Conservation (phyloP, 2,113 vertebrate species). For the Lethenteron camtschaticum region DNA sequence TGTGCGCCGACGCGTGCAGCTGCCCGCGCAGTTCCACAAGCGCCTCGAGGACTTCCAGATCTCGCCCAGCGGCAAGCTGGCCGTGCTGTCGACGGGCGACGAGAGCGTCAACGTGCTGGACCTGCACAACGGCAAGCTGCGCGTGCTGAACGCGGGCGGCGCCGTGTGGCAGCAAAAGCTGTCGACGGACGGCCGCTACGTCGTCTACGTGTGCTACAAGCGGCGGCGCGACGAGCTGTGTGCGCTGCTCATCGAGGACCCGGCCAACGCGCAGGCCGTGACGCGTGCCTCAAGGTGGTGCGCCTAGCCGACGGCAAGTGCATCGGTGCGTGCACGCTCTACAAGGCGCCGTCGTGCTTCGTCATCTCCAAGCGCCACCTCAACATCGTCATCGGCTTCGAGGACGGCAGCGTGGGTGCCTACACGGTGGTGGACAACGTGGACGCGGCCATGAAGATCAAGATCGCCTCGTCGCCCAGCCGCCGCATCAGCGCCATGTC, state of each 20-base stretch:
- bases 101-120: constrained; percentile 88
- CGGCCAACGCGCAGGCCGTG: neutral
- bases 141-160: constrained; percentile 62
- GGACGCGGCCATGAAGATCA: constrained; percentile 85
- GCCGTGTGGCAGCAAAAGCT: constrained; percentile 76
- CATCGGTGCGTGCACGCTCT: constrained; percentile 88
- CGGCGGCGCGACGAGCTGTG: constrained; percentile 72
- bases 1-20: constrained; percentile 62
- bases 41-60: constrained; percentile 86
- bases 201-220: constrained; percentile 80
- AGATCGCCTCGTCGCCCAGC: constrained; percentile 95
- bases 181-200: constrained; percentile 76
- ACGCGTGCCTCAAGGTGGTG: constrained; percentile 78
- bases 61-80: constrained; percentile 84
- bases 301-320: constrained; percentile 87
- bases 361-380: constrained; percentile 76
- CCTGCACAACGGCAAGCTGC: constrained; percentile 68
- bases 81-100: constrained; percentile 74
- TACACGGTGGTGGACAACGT: constrained; percentile 94
- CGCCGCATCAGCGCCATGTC: constrained; percentile 80
- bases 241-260: constrained; percentile 29
- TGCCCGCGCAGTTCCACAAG: constrained; percentile 73
- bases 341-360: constrained; percentile 83
- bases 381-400: constrained; percentile 87
- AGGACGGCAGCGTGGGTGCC: constrained; percentile 85